Evolutionary conservation across 2,797 vertebrate genomes (phyloP).

Genomic region (Crax fasciolata): DNA sequence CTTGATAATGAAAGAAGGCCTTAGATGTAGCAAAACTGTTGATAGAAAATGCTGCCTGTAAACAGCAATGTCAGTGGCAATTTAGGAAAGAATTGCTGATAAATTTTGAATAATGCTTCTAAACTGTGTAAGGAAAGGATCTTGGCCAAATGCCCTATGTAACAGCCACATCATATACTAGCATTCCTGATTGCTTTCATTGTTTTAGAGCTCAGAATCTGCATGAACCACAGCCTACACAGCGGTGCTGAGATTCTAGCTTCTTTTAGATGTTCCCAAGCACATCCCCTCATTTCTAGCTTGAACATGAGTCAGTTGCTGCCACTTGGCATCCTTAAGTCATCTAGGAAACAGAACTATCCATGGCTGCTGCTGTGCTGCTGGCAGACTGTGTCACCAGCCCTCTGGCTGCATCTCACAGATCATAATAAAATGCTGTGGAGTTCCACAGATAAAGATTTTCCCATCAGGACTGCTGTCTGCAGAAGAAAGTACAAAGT

Average conservation of each 20-base stretch:
- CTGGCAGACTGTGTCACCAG: not conserved
- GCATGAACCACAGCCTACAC: not conserved
- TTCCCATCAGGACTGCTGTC: rapidly evolving
- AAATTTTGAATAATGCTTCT: not conserved
- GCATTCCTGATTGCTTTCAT: not conserved
- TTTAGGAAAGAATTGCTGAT: not conserved
- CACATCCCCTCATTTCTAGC: not conserved
- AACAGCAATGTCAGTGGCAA: not conserved
- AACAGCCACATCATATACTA: not conserved
- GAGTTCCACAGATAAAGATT: not conserved
- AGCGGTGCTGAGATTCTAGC: not conserved
- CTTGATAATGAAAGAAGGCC: not conserved
- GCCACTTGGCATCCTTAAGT: not conserved
- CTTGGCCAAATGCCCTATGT: not conserved
- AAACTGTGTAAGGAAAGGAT: not conserved
- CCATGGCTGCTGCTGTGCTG: not conserved
- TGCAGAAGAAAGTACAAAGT: not conserved
- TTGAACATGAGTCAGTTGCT: not conserved
- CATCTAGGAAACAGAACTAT: not conserved
- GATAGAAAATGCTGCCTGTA: not conserved
- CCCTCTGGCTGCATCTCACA: not conserved
- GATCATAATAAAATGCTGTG: not conserved
- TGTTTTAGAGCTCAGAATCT: not conserved
- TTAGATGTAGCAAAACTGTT: not conserved
- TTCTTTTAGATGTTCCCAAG: not conserved